Evolutionary conservation across 30 jellyfish, hydroid and myxozoan genomes (phyloP).

Genomic region (Turritopsis dohrnii): DNA sequence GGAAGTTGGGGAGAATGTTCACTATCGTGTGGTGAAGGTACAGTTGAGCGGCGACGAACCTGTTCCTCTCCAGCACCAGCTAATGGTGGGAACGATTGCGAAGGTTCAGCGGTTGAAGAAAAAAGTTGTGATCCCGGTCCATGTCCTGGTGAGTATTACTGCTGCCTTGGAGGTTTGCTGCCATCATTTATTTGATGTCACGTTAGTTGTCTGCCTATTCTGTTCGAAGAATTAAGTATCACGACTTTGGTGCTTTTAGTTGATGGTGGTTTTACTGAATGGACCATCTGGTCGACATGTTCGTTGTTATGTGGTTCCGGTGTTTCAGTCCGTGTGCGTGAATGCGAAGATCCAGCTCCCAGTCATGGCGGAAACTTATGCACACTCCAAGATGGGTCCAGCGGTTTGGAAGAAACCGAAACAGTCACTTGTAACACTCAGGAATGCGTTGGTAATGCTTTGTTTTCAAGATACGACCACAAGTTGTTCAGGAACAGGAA

Average conservation of each 20-base stretch:
- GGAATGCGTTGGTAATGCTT: neutral
- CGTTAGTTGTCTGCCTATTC: neutral
- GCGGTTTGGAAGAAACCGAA: neutral
- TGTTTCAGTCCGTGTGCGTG: neutral
- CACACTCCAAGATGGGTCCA: slow-evolving; percentile 4
- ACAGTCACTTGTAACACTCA: neutral
- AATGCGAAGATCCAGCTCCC: neutral
- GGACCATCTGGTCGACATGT: slow-evolving; percentile 75
- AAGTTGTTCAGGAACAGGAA: no score
- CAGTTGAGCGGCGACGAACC: neutral
- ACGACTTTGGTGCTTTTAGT: slow-evolving; percentile 20
- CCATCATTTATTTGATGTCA: neutral
- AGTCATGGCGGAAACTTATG: neutral
- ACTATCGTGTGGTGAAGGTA: slow-evolving; percentile 5
- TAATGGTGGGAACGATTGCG: slow-evolving; percentile 8
- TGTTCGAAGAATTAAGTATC: neutral
- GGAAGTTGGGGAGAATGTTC: neutral
- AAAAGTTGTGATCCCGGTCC: neutral
- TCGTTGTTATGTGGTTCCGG: slow-evolving; percentile 39
- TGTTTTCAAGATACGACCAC: no score
- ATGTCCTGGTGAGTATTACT: slow-evolving; percentile 1
- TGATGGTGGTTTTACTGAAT: slow-evolving; percentile 55
- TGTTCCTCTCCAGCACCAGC: slow-evolving; percentile 14
- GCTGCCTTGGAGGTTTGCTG: neutral
- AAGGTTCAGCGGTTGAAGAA: neutral